Base-by-base conservation (phyloP, 2,888 invertebrate species). In the Sericinus montela region DNA sequence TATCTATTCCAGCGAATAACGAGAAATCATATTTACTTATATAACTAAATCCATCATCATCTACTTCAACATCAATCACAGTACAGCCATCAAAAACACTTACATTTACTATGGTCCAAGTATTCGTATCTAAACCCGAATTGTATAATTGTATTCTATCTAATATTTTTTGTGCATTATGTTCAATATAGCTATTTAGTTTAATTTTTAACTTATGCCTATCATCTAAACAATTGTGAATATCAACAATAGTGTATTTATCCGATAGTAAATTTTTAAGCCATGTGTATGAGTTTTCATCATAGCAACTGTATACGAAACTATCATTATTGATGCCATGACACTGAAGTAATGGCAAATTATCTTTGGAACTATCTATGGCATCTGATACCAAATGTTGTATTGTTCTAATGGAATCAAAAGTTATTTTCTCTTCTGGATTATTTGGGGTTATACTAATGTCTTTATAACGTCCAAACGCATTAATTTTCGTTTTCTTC, bases 1-100 rank as follows among this genome's bases (percentile, higher is more conserved):
- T 69, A 53, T 81, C 83, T 0, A 75, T 53, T 1, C 84, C 83
- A 5, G 65, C 68, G 34, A 62, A 69, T 15, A 83, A 55, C 1
- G 57, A 51, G 37, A 74, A 73, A 10, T 66, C 57, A 1, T 63
- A 58, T 3, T 61, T 41, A 16, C 60, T 55, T 15, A 83, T 63
- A 57, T 59, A 72, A 1, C 67, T 53, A 34, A 65, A 66, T 0
- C 78, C 76, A 13, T 52, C 16, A 1, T 55, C 45, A 46, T 82
- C 76, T 3, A 82, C 54, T 15, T 62, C 58, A 0, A 75, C 53
- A 0, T 52, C 38, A 25, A 70, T 51, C 7, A 63, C 36, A 1
- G 63, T 39, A 29, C 45, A 60, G 48, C 65, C 62, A 2, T 34
- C 14, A 1, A 35, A 16, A 1, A 51, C 42, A 2, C 61, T 43